These are phyloP conservation scores for Champsocephalus gunnari DNA, from an alignment of 2,797 vertebrate species.

Conservation along the genomic window DNA sequence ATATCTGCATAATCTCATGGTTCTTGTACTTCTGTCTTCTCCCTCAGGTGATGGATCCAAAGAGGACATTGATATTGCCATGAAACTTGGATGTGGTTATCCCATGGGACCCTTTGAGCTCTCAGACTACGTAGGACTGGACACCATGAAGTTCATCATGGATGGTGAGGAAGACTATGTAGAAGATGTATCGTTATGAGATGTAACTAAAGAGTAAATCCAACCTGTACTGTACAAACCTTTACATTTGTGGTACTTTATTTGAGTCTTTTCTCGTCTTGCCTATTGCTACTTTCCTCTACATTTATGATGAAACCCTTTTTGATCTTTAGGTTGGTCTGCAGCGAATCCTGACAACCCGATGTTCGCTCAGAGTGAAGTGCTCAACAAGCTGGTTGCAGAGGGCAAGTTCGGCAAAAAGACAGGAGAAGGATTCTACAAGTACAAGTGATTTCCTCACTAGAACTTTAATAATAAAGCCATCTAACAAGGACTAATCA, in stretches of 20 bases:
- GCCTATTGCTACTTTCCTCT: not conserved
- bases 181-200: not conserved
- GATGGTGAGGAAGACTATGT: constrained; percentile 85
- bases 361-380: constrained; percentile 86
- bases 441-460: constrained; percentile 87
- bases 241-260: not conserved
- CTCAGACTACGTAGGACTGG: constrained; percentile 95
- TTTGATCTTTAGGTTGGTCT: constrained; percentile 87
- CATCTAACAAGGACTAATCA: not conserved
- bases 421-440: constrained; percentile 96
- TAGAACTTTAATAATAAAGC: not conserved
- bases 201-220: too few relatives aligned
- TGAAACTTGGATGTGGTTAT: constrained; percentile 96
- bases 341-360: constrained; percentile 87
- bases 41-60: constrained; percentile 93
- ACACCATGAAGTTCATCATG: constrained; percentile 94
- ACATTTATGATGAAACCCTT: not conserved
- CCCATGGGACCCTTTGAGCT: constrained; percentile 99
- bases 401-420: constrained; percentile 95
- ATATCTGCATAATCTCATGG: not conserved
- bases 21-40: not conserved
- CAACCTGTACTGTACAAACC: not conserved
- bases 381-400: constrained; percentile 91
- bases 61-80: constrained; percentile 97
- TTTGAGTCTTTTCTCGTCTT: not conserved